A percentile compares a stretch with the other conserved stretches of the same genome.
These are phyloP conservation scores for Peribatodes rhomboidaria DNA, from an alignment of 2,888 invertebrate genomes.

Conservation along the genomic window DNA sequence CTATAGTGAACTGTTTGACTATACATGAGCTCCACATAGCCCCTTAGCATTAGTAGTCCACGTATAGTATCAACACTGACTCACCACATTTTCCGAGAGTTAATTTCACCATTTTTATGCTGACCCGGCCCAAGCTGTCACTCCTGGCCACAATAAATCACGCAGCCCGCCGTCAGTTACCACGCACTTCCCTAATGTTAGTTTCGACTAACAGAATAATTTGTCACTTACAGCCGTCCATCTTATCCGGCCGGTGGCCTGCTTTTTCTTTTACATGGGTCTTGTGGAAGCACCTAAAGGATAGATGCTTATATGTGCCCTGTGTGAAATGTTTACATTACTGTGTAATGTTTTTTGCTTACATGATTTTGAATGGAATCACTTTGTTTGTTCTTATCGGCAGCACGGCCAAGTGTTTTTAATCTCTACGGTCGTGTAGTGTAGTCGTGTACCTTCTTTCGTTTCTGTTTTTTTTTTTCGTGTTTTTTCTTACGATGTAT, in stretches of 20 bases:
- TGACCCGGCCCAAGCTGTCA: slow-evolving; percentile 18
- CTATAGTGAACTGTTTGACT: too few relatives aligned
- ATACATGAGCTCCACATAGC: not conserved
- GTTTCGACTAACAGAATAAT: slow-evolving; percentile 27
- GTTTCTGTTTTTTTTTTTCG: too few relatives aligned
- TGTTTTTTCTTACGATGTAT: too few relatives aligned
- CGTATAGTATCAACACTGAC: not conserved
- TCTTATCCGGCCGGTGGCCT: slow-evolving; percentile 9
- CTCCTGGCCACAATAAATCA: slow-evolving; percentile 27
- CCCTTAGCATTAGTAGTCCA: not conserved
- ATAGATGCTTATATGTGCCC: not conserved
- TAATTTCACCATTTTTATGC: slow-evolving; percentile 18
- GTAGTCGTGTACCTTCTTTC: too few relatives aligned
- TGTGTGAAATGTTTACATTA: too few relatives aligned
- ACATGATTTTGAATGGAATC: too few relatives aligned
- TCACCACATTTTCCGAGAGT: slow-evolving; percentile 2
- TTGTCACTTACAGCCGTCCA: slow-evolving; percentile 24
- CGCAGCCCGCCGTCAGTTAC: slow-evolving; percentile 16
- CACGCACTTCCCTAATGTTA: slow-evolving; percentile 29
- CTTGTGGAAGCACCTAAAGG: not conserved
- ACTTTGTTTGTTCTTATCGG: too few relatives aligned
- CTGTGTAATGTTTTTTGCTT: too few relatives aligned
- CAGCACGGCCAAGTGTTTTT: too few relatives aligned
- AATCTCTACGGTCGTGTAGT: too few relatives aligned
- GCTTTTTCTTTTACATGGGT: slow-evolving; percentile 7